A percentile compares a stretch with the other conserved stretches of the same genome.
Evolutionary conservation across 2,888 invertebrate species (phyloP).

Genomic region (Sphecodes monilicornis): DNA sequence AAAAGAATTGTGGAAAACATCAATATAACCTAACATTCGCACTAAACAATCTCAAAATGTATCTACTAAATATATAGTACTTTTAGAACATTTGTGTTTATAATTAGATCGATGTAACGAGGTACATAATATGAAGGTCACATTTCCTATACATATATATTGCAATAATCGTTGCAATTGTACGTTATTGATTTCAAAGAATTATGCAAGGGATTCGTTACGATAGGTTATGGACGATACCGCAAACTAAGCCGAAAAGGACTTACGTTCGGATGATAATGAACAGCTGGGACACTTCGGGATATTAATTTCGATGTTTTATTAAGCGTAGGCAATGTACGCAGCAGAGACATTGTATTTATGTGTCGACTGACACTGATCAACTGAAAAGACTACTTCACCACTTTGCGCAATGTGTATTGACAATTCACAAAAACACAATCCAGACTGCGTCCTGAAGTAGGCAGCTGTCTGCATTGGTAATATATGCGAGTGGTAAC

Average conservation of each 20-base stretch:
- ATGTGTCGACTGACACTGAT: constrained; percentile 21
- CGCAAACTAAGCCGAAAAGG: constrained; percentile 48
- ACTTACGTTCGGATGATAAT: constrained; percentile 92
- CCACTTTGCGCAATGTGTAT: constrained; percentile 18
- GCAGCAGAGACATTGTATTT: constrained; percentile 78
- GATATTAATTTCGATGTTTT: constrained; percentile 74
- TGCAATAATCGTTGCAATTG: constrained; percentile 73
- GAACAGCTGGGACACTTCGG: constrained; percentile 86
- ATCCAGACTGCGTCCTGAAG: constrained; percentile 22
- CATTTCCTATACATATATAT: constrained; percentile 14
- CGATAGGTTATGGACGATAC: constrained; percentile 50
- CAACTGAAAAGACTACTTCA: not conserved
- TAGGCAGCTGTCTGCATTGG: constrained; percentile 17
- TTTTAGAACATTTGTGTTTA: not conserved
- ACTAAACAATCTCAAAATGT: not conserved
- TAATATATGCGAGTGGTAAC: constrained; percentile 26
- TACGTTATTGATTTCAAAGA: constrained; percentile 76
- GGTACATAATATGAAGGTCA: constrained; percentile 24
- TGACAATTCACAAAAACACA: not conserved
- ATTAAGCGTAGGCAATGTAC: constrained; percentile 74
- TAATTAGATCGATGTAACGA: not conserved
- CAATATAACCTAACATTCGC: constrained; percentile 37
- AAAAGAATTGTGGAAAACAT: not conserved
- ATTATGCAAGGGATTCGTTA: constrained; percentile 8
- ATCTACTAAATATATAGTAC: not conserved